Evolutionary conservation across 1,140 invertebrate species (phyloP), one percentile per base, ranked within the genome.

Genomic region (Paraescarpia echinospica): DNA sequence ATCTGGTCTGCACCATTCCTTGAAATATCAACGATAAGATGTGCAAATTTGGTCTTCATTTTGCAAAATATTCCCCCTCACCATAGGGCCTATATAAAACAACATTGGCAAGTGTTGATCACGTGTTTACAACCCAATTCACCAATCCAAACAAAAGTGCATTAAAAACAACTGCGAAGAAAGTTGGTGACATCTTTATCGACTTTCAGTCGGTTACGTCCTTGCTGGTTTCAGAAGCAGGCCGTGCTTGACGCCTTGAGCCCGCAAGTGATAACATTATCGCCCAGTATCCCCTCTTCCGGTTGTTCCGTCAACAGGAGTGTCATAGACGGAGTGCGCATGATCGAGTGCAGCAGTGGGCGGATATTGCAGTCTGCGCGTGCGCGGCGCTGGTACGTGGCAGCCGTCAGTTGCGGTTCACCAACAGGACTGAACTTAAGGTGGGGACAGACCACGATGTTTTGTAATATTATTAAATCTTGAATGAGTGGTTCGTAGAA

Each of bases 311-410:
- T 35, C 34, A 91, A 91, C n/a, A 5, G 33, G 6, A 91, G 90
- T 31, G 34, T 48, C 91, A 59, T 33, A 12, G 33, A 12, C 35
- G 89, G 89, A 90, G 89, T 35, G 33, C 91, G 48, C 34, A 59
- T 48, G 33, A 91, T 91, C 91, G 35, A 91, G 34, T 91, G 91
- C 48, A 41, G 34, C 91, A 91, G 91, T 48, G 91, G 91, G 35
- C 91, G 91, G 34, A 59, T 48, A 33, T 31, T 91, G 34, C 34
- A 48, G 34, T 91, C 91, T 22, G 48, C 34, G 34, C 33, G 34
- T 48, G 91, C 33, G 35, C 1, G 91, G 33, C 33, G 8, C 41
- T 91, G 91, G 91, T 91, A 48, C 41, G 33, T 91, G 34, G 91
- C 91, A 31, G 91, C 48, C 35, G 41, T 34, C 41, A 91, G 91